Conservation (phyloP, 2,888 invertebrate species). For the Trilocha varians region DNA sequence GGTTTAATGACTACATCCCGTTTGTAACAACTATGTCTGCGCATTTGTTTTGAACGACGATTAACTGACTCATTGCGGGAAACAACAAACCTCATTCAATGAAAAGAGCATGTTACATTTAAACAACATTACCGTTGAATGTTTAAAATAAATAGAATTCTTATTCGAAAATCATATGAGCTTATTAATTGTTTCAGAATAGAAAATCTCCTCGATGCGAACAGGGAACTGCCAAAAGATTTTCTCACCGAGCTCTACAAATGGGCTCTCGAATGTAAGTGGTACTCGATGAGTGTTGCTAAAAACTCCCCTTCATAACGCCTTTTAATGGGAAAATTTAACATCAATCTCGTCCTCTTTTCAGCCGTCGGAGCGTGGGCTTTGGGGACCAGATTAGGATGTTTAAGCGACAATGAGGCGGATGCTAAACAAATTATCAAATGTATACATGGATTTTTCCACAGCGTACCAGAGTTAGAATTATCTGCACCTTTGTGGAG, state of each 20-base stretch:
- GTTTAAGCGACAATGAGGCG: slow-evolving; percentile 78
- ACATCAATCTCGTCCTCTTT: slow-evolving; percentile 14
- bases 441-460: slow-evolving; percentile 83
- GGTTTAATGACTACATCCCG: slow-evolving; percentile 69
- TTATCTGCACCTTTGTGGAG: slow-evolving; percentile 84
- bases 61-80: slow-evolving; percentile 49
- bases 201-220: slow-evolving; percentile 72
- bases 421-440: slow-evolving; percentile 84
- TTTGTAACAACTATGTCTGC: slow-evolving; percentile 51
- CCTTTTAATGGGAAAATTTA: neutral
- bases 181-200: slow-evolving; percentile 66
- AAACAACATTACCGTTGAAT: neutral
- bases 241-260: slow-evolving; percentile 82
- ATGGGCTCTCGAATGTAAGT: slow-evolving; percentile 89
- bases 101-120: slow-evolving; percentile 23
- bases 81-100: slow-evolving; percentile 57
- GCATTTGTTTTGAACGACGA: slow-evolving; percentile 56
- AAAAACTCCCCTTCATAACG: neutral
- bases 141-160: too few relatives aligned
- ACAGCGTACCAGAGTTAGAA: slow-evolving; percentile 83
- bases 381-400: slow-evolving; percentile 85
- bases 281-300: slow-evolving; percentile 15
- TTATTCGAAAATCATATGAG: neutral
- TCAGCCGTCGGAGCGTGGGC: slow-evolving; percentile 87
- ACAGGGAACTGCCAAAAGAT: slow-evolving; percentile 76